Evolutionary conservation across 1,140 invertebrate genomes (phyloP).

Genomic region (Drosophila ercepeae): DNA sequence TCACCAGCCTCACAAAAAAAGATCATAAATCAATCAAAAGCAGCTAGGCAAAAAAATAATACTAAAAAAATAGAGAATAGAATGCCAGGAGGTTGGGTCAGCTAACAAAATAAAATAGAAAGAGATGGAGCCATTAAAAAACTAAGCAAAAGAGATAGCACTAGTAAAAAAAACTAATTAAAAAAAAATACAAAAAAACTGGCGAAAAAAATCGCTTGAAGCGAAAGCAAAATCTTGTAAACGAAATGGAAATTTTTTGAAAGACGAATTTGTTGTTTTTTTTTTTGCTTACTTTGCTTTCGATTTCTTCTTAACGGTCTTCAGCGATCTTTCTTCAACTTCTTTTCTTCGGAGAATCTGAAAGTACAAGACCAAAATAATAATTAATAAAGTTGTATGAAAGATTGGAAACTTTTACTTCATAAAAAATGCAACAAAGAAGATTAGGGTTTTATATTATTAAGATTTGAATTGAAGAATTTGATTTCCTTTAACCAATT

Average conservation of each 20-base stretch:
- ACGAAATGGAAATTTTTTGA: conserved; percentile 31
- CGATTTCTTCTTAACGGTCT: conserved; percentile 27
- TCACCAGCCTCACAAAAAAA: background rate
- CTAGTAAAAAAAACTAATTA: background rate
- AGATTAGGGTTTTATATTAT: too few species aligned
- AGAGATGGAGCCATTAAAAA: background rate
- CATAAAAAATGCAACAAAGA: too few species aligned
- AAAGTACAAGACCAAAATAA: conserved; percentile 58
- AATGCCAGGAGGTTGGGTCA: background rate
- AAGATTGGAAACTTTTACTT: background rate
- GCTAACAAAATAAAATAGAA: background rate
- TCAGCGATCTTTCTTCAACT: conserved; percentile 13
- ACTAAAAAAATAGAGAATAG: background rate
- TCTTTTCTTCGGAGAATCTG: conserved; percentile 43
- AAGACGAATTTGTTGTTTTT: conserved; percentile 7
- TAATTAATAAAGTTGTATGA: conserved; percentile 25
- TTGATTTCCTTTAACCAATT: too few species aligned
- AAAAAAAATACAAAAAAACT: background rate
- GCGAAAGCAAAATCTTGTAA: conserved; percentile 28
- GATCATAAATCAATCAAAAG: conserved; percentile 42
- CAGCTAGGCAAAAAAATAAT: background rate
- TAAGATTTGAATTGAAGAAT: too few species aligned
- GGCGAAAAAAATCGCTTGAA: background rate
- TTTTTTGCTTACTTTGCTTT: conserved; percentile 52
- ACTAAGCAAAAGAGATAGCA: background rate